Conservation (phyloP, 2,797 vertebrate species). For the Craterocephalus amniculus region DNA sequence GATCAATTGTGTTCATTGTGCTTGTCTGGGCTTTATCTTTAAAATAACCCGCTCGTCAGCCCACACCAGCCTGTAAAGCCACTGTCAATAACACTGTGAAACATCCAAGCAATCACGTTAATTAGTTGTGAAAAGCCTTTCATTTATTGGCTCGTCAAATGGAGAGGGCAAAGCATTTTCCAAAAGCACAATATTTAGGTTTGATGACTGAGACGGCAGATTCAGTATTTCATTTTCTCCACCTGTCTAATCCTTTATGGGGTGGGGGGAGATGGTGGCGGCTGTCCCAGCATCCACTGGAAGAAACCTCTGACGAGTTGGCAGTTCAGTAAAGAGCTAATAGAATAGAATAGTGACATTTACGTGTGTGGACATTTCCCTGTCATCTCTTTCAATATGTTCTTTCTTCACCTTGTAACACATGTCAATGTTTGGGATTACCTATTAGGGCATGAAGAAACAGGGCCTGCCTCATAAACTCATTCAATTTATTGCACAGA, state of each 20-base stretch:
- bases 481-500: neutral
- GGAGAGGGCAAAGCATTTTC: constrained; percentile 42
- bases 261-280: constrained; percentile 25
- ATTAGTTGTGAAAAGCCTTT: constrained; percentile 69
- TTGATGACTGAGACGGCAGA: constrained; percentile 47
- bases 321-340: constrained; percentile 40
- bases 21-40: constrained; percentile 62
- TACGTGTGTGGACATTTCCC: constrained; percentile 5
- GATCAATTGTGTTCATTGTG: constrained; percentile 68
- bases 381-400: neutral
- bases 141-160: constrained; percentile 63
- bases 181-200: constrained; percentile 55
- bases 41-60: constrained; percentile 74
- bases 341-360: constrained; percentile 7
- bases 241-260: constrained; percentile 59
- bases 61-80: constrained; percentile 59
- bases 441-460: neutral
- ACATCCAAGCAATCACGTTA: constrained; percentile 57
- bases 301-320: constrained; percentile 44
- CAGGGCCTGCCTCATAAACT: neutral
- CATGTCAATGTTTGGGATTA: neutral
- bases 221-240: constrained; percentile 50
- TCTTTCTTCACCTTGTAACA: constrained; percentile 12
- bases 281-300: constrained; percentile 39
- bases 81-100: constrained; percentile 55